These are phyloP conservation scores for Mythimna loreyi DNA, from an alignment of 2,888 invertebrate species.

Conservation along the genomic window DNA sequence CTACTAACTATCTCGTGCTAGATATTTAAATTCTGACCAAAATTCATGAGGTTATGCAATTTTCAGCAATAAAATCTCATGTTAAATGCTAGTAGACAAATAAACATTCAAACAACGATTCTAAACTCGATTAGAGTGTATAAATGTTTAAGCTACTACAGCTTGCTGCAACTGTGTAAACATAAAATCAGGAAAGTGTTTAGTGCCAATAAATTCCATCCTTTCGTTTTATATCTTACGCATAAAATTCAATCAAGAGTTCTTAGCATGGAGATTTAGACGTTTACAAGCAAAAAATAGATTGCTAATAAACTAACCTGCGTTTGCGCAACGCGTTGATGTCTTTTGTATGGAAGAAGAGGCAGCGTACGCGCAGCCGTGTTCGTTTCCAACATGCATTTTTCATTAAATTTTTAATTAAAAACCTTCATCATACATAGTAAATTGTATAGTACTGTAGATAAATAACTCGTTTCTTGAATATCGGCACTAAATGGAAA, in stretches of 20 bases:
- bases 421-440: conserved; percentile 5
- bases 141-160: conserved; percentile 33
- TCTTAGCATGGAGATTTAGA: conserved; percentile 15
- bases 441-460: neutral
- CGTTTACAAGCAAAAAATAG: conserved; percentile 30
- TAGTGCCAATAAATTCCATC: conserved; percentile 38
- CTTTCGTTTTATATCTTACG: conserved; percentile 21
- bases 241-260: conserved; percentile 45
- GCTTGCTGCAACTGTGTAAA: conserved; percentile 42
- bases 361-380: conserved; percentile 63
- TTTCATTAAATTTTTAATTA: conserved; percentile 17
- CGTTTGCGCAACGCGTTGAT: conserved; percentile 77
- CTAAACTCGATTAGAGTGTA: conserved; percentile 15
- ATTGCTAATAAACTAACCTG: conserved; percentile 35
- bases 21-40: neutral
- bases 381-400: conserved; percentile 1
- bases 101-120: conserved; percentile 20
- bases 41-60: conserved; percentile 25
- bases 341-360: conserved; percentile 72
- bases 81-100: neutral
- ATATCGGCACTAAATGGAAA: conserved; percentile 6
- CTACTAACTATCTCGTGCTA: neutral
- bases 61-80: conserved; percentile 19
- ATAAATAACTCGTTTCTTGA: neutral
- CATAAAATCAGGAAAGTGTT: conserved; percentile 50